phyloP scores from a whole-genome alignment of 1,140 invertebrate genomes.

The Mactra quadrangularis region DNA sequence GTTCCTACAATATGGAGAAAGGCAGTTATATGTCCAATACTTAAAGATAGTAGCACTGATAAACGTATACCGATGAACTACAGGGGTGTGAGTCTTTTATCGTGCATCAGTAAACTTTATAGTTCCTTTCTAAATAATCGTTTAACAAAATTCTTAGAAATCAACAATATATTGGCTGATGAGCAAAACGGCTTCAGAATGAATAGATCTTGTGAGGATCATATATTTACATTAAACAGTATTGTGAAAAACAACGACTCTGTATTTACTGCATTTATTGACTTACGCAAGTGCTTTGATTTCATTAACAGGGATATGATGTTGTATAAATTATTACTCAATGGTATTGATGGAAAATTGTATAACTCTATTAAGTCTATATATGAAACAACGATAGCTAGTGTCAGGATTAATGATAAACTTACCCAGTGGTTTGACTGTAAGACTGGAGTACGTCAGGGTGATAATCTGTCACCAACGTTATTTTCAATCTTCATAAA shows the following conservation, averaged over 20 bases:
- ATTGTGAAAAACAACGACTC: slow-evolving; percentile 3
- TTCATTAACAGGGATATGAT: slow-evolving; percentile 14
- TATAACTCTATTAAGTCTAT: slow-evolving; percentile 12
- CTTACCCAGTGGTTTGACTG: slow-evolving; percentile 35
- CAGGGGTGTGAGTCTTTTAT: slow-evolving; percentile 45
- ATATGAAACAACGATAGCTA: slow-evolving; percentile 2
- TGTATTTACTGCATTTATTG: too few species aligned
- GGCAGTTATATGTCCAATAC: slow-evolving; percentile 56
- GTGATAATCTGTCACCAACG: slow-evolving; percentile 50
- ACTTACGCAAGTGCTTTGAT: too few species aligned
- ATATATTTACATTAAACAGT: slow-evolving; percentile 34
- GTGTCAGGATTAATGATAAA: neutral
- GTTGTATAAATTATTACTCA: slow-evolving; percentile 9
- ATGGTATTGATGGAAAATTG: neutral
- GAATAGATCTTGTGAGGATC: slow-evolving; percentile 55
- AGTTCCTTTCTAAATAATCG: slow-evolving; percentile 41
- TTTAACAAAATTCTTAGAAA: slow-evolving; percentile 41
- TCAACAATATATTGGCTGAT: slow-evolving; percentile 39
- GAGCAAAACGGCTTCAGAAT: slow-evolving; percentile 49
- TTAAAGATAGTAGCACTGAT: slow-evolving; percentile 37
- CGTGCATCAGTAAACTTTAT: slow-evolving; percentile 33
- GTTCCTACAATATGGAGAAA: slow-evolving; percentile 47
- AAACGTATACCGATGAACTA: slow-evolving; percentile 36
- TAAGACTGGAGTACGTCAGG: slow-evolving; percentile 48
- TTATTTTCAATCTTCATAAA: slow-evolving; percentile 49